Evolutionary conservation across 2,113 vertebrate species (phyloP), one percentile per base, ranked within the genome.

Genomic region (Oenanthe oenanthe): DNA sequence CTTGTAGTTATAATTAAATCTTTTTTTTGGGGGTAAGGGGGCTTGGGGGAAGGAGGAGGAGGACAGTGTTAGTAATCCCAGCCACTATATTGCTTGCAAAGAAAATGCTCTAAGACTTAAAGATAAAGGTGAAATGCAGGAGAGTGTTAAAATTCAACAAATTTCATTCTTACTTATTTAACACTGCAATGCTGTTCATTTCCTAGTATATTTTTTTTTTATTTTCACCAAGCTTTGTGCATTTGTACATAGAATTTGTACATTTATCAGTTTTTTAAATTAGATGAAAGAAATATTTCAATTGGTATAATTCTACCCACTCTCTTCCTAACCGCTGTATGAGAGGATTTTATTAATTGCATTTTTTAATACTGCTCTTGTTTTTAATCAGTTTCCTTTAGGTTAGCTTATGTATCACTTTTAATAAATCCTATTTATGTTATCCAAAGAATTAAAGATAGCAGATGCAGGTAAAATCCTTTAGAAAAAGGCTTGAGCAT

Each of bases 381-480:
- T 81, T 97, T 97, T 67, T 85, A 83, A 88, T 60, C 82, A 40
- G 5, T 70, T 92, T 83, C n/a, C 22, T 36, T 36, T 63, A 67
- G 36, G 32, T 90, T 83, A 90, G 62, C 29, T 73, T 92, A 56
- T 2, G 1, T 74, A 60, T 68, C 11, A 2, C 57, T 92, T 95
- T 85, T 74, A 88, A 43, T 63, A 75, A 93, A 84, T 94, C 92
- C 71, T 66, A 61, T 92, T 91, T 95, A 66, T 42, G 25, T 53
- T 95, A 72, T 62, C 62, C 63, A 71, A 95, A 94, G 75, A 93
- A 82, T 53, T 92, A 78, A 65, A 72, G 45, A 76, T 24, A 97
- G 38, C 57, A 91, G 88, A 90, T 72, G 91, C 85, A 88, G 96
- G 82, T 97, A 95, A 91, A 97, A 97, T 95, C 88, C 67, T 92